Base-by-base conservation (phyloP, 2,888 invertebrate genomes). In the Frankliniella fusca region DNA sequence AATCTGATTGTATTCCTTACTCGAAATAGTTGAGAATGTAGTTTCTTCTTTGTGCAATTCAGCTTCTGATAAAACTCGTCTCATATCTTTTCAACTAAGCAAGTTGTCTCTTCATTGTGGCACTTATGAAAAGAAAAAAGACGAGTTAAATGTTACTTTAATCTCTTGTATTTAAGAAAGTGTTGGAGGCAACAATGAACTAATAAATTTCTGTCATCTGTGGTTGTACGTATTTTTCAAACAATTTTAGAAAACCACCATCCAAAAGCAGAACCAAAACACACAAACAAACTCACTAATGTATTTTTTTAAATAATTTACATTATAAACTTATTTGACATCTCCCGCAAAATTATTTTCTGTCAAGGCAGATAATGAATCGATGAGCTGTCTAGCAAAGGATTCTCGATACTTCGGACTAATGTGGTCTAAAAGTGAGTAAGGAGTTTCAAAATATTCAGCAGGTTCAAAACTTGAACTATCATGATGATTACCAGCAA, bases 401-500 rank as follows among this genome's bases (percentile, higher is more conserved):
- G 48, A 65, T 61, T 28, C 23, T 28, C 61, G 81, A 81, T 81
- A 81, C 15, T 54, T 65, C 0, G 81, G 70, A 65, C 81, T 81
- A 23, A 81, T 65, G n/a, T n/a, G 38, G 65, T 81, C 81, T 18
- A 81, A 48, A 65, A 81, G 65, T 20, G 81, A 28, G 65, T 81
- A 81, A 8, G 81, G 81, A 50, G 81, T 81, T 81, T 81, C 81
- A 81, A 65, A 81, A 48, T 18, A 81, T 38, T 20, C 28, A 38
- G 27, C 23, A 23, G 70, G 12, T 27, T 23, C 70, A 9, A 76
- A 12, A 3, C 11, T 76, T 11, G 70, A n/a, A 76, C 70, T 76
- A 12, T 76, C 70, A 76, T 76, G 27, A 76, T 27, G 27, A 23
- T 27, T 27, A 27, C 12, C 70, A 27, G 27, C 70, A 76, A 76